Evolutionary conservation across 2,888 invertebrate genomes (phyloP), one percentile per base, ranked within the genome.

Genomic region (Andrena dorsata): DNA sequence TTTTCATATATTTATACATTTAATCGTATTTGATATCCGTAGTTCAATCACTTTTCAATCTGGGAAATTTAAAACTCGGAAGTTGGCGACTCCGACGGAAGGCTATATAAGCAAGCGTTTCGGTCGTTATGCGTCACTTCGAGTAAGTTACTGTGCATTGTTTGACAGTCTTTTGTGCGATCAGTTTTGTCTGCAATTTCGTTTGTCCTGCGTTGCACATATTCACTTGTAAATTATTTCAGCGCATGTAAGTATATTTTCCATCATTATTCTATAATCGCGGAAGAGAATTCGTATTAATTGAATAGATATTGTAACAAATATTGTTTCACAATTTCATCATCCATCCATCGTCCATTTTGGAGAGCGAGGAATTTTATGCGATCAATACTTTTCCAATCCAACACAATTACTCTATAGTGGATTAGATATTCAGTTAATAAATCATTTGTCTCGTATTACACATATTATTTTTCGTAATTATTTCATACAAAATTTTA

Each of bases 201-300:
- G 5, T 66, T 28, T 35, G 3, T 7, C 3, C 70, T 82, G 60
- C n/a, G 56, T 81, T 73, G 58, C 63, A 64, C 64, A 51, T 73
- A 58, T 81, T 35, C 81, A 66, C 23, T 26, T 74, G 13, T 74
- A 81, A 81, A 69, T 81, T 74, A 41, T 60, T 81, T 64, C 30
- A 58, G 16, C 20, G 26, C 49, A 32, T 60, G 70, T 82, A 61
- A 82, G 35, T 82, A 70, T 68, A 23, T 8, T 13, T 20, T 30
- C 23, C 28, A 26, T 70, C n/a, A 10, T 32, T 28, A 10, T 60
- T 81, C 47, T 49, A 6, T 10, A 47, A 16, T 20, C 8, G 3
- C 26, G 2, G 5, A 51, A 41, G 0, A 30, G 8, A 23, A n/a
- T 51, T 10, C 28, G 13, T 35, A 5, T 16, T 60, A 6, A 10